Percentiles rank a stretch among this genome's conserved stretches.
These are phyloP conservation scores for Tachina grossa DNA, from an alignment of 2,888 invertebrate species.

Conservation along the genomic window DNA sequence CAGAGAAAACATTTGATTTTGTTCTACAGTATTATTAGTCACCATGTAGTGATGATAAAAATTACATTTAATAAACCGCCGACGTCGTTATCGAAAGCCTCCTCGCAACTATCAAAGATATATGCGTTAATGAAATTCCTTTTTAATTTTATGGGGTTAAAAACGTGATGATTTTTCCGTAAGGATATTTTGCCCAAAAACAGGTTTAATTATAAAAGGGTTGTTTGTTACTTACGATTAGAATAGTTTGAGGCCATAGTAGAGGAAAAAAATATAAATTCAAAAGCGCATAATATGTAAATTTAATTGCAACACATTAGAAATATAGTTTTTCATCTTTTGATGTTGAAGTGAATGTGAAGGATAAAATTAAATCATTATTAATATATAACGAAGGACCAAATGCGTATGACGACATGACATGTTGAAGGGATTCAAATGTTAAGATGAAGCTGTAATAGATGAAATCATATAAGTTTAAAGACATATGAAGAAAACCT, in stretches of 20 bases:
- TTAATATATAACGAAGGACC: conserved; percentile 9
- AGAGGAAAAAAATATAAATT: conserved; percentile 20
- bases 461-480: conserved; percentile 61
- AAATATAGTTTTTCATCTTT: conserved; percentile 68
- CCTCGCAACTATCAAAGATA: conserved; percentile 50
- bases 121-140: conserved; percentile 61
- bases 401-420: not conserved
- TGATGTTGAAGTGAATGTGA: conserved; percentile 44
- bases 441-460: conserved; percentile 20
- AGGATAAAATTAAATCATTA: conserved; percentile 19
- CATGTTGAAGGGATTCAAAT: not conserved
- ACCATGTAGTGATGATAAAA: conserved; percentile 23
- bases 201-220: conserved; percentile 49
- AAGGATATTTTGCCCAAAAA: conserved; percentile 9
- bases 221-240: conserved; percentile 61
- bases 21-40: not conserved
- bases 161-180: conserved; percentile 64
- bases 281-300: conserved; percentile 71
- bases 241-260: conserved; percentile 67
- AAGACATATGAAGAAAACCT: conserved; percentile 29
- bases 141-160: conserved; percentile 34
- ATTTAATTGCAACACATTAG: conserved; percentile 75
- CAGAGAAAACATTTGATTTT: not conserved
- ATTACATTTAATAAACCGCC: conserved; percentile 48
- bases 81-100: not conserved